phyloP scores from a whole-genome alignment of 1,140 invertebrate species.

The Daktulosphaira vitifoliae region DNA sequence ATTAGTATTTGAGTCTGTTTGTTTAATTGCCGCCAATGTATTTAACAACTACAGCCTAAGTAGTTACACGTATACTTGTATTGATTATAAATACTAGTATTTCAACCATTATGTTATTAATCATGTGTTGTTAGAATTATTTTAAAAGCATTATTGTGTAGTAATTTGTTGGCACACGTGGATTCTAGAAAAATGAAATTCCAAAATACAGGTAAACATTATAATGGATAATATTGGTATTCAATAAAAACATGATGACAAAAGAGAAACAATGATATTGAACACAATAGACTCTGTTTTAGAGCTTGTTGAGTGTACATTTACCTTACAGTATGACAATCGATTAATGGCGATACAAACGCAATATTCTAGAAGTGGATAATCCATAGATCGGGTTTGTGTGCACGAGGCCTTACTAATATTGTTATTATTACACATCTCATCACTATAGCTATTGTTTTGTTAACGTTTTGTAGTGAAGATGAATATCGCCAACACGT shows the following conservation, averaged over 20 bases:
- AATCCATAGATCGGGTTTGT: slow-evolving; percentile 26
- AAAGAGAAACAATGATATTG: slow-evolving; percentile 16
- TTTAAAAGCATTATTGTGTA: too few relatives aligned
- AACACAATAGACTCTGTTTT: slow-evolving; percentile 12
- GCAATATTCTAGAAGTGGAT: slow-evolving; percentile 22
- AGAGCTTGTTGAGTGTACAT: neutral
- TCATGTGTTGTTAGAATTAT: too few relatives aligned
- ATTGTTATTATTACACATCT: slow-evolving; percentile 17
- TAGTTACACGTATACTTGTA: too few relatives aligned
- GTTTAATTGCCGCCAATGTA: too few relatives aligned
- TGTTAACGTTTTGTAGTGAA: slow-evolving; percentile 17
- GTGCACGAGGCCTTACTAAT: slow-evolving; percentile 9
- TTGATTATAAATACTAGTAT: too few relatives aligned
- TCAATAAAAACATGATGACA: neutral
- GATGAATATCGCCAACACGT: slow-evolving; percentile 1
- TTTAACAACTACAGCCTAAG: too few relatives aligned
- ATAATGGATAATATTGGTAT: too few relatives aligned
- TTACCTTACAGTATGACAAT: neutral
- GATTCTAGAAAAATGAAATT: too few relatives aligned
- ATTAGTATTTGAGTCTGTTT: too few relatives aligned
- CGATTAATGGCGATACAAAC: slow-evolving; percentile 5
- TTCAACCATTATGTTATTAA: too few relatives aligned
- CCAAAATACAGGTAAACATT: too few relatives aligned
- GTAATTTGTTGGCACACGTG: too few relatives aligned
- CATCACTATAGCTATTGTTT: slow-evolving; percentile 15